Conservation (phyloP, 2,888 invertebrate genomes). For the Drosophila subsilvestris region DNA sequence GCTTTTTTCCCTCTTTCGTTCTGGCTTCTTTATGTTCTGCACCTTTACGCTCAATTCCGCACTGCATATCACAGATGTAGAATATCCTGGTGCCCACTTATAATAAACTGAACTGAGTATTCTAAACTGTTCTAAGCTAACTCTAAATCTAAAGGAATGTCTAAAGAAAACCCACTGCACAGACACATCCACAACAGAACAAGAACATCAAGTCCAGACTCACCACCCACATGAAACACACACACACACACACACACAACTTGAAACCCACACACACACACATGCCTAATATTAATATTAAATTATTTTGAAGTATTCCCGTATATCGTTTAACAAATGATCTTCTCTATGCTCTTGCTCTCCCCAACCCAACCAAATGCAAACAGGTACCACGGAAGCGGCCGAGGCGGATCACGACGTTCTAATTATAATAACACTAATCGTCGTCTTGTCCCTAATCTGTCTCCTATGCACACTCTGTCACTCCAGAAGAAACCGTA, state of each 20-base stretch:
- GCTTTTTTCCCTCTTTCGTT: conserved; percentile 45
- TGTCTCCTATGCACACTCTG: conserved; percentile 85
- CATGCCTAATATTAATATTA: not conserved
- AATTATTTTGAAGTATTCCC: not conserved
- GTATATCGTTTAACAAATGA: conserved; percentile 34
- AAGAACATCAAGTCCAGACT: conserved; percentile 30
- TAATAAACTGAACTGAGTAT: conserved; percentile 52
- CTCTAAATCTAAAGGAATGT: conserved; percentile 35
- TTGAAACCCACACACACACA: conserved; percentile 28
- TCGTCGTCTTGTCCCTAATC: conserved; percentile 85
- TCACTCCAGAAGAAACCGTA: conserved; percentile 85
- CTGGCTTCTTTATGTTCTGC: conserved; percentile 73
- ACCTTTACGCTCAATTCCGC: conserved; percentile 50
- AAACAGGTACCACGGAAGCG: conserved; percentile 84
- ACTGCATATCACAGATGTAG: conserved; percentile 28
- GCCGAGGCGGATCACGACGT: conserved; percentile 85
- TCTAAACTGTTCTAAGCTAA: conserved; percentile 29
- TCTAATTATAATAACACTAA: conserved; percentile 84
- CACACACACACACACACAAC: conserved; percentile 11
- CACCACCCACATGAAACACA: conserved; percentile 29
- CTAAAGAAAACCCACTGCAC: conserved; percentile 35
- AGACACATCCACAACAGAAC: conserved; percentile 21
- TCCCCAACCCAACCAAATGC: conserved; percentile 24
- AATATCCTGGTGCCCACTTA: conserved; percentile 23
- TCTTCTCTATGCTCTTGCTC: conserved; percentile 39